Evolutionary conservation across 1,140 invertebrate species (phyloP), one percentile per base, ranked within the genome.

Genomic region (Brachionus sp.): DNA sequence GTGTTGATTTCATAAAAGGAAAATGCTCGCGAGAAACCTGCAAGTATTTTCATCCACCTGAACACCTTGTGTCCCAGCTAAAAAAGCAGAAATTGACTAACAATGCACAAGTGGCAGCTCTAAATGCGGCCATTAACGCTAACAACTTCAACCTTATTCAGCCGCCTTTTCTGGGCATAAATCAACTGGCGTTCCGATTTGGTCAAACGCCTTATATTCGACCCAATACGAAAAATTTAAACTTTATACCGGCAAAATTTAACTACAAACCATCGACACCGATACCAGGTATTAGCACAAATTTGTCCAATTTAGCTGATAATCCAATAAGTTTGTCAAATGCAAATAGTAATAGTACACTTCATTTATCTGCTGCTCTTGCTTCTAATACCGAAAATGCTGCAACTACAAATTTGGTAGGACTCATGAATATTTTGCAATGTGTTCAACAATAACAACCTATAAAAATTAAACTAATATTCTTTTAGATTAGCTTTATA

Each of bases 1-100:
- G 95, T 94, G 96, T 97, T 95, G 95, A 97, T 92, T 95, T 94
- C 92, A 93, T 96, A 92, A 96, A 96, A 92, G 94, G 94, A 91
- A 93, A 94, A 92, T 95, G 94, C 35, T 35, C 35, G 5, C 10
- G 83, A 62, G 83, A 84, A 44, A 64, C 83, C 16, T 84, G 83
- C 29, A 77, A 77, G 62, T 84, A 84, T 35, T 84, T 84, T 66
- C 83, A 84, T 64, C 83, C 83, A 37, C 70, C 83, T 16, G 73
- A 77, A 10, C 70, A 77, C 25, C 25, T 84, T 7, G 70, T 84
- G 29, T 7, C 25, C 12, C 73, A 78, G 23, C 68, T 84, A 50
- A 84, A 84, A 83, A 83, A 83, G 16, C 57, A 68, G 29, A 83
- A 83, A 50, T 35, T 37, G 19, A 42, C 35, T 29, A 80, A 80